Base-by-base conservation (phyloP, 2,113 vertebrate species). In the Stomatorhinus ivindoensis region DNA sequence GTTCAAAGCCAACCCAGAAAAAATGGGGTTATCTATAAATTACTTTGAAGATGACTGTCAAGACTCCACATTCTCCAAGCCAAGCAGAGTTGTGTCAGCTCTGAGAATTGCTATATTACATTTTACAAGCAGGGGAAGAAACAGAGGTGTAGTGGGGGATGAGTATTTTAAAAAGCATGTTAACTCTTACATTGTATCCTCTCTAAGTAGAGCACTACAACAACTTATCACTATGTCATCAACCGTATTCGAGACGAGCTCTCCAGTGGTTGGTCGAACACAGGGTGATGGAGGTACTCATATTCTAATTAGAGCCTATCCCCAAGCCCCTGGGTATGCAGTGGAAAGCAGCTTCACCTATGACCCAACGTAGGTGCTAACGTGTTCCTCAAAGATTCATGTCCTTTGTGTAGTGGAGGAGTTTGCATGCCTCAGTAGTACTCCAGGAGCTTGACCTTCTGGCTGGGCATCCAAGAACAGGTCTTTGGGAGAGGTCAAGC, bases 1-100 rank as follows among this genome's bases (percentile, higher is more conserved):
- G n/a, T 48, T 44, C 82, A 69, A 48, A 85, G 35, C 21, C 9
- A 5, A 69, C 55, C 24, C 27, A 27, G 21, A 69, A 24, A 89
- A 87, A 89, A 24, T 24, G 39, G 6, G 89, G 58, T 89, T 89
- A 89, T 90, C 85, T 87, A 85, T 90, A 90, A 90, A 82, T 90
- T 87, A 87, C 85, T 87, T 55, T 46, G 61, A 87, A 87, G 85
- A 90, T 46, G 69, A 69, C 35, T 53, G 89, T 76, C 65, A 51
- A 58, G 84, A 31, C 58, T 65, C 39, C 11, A 17, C 2, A 24
- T 65, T 80, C 85, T 87, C 19, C 0, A 80, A 76, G 61, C 47
- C 53, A 24, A 48, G 27, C 89, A 35, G 55, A 69, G 83, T 89
- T 86, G 27, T 76, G 15, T 87, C 61, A 65, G 10, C 48, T 89